Base-by-base conservation (phyloP, 2,888 invertebrate genomes). In the Lithophane socia region DNA sequence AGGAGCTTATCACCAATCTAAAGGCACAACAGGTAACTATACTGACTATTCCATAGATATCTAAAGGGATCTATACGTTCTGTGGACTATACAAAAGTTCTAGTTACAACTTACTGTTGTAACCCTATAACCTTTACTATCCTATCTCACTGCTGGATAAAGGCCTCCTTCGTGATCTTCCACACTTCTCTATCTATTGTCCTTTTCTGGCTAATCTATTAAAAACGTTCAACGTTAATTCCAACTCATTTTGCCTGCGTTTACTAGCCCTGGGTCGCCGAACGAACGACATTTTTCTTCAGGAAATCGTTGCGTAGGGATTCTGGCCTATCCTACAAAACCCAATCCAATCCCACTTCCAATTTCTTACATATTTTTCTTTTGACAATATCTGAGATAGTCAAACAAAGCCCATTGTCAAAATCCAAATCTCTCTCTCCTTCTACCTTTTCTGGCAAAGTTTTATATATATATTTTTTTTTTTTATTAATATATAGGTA, bases 1-100 rank as follows among this genome's bases (percentile, higher is more conserved):
- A 99, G 95, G 97, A 98, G 95, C 97, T 99, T 24, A 99, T 99
- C 95, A 97, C 97, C 77, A 98, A 98, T 89, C 97, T 99, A 75
- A 98, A 98, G 94, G 98, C 99, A 60, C 98, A 98, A 94, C 99
- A 99, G 97, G 97, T 82, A 86, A 74, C 16, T 60, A 60, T 60
- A 60, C 60, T 29, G 61, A 29, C 29, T 29, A 29, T 29, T 29
- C 9, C 61, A 18, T 29, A 29, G 24, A 29, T 37, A 37, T 37
- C 37, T 37, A 37, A 37, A 37, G 37, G 37, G 37, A 37, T 37
- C 37, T n/a, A 54, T 54, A 21, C 21, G 54, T 18, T 54, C 9
- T 54, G n/a, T 54, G 54, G n/a, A 54, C 21, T 54, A n/a, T 54
- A 54, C 8, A 60, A 37, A 21, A 63, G 7, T 21, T 63, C 12